phyloP scores from a whole-genome alignment of 2,797 vertebrate species.

The Oceanodroma leucorhoa region DNA sequence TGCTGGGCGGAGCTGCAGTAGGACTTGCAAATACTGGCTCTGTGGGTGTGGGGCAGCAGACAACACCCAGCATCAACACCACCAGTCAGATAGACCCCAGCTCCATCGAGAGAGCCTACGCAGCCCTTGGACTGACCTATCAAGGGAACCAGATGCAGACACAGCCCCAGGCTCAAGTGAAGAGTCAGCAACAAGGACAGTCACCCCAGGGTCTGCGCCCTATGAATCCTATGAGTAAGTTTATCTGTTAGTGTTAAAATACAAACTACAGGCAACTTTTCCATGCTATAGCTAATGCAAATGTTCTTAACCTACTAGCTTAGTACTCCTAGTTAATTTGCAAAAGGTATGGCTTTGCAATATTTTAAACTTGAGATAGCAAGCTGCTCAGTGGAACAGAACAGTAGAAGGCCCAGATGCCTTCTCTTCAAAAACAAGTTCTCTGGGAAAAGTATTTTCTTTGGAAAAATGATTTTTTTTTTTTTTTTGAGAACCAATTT shows the following conservation, averaged over 20 bases:
- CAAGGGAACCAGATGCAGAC: slow-evolving; percentile 91
- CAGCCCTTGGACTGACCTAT: slow-evolving; percentile 94
- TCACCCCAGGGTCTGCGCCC: slow-evolving; percentile 84
- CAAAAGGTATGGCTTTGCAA: not conserved
- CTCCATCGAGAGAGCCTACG: slow-evolving; percentile 96
- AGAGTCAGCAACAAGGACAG: slow-evolving; percentile 81
- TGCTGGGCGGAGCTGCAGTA: slow-evolving; percentile 86
- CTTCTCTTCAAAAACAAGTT: not conserved
- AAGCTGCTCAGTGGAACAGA: not conserved
- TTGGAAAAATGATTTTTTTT: not conserved
- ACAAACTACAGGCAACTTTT: not conserved
- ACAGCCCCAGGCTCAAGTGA: slow-evolving; percentile 83
- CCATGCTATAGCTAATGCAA: not conserved
- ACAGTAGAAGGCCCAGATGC: not conserved
- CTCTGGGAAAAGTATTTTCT: not conserved
- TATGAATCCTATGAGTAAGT: slow-evolving; percentile 88
- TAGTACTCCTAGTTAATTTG: not conserved
- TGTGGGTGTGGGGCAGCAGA: slow-evolving; percentile 87
- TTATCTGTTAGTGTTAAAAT: not conserved
- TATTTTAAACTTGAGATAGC: not conserved
- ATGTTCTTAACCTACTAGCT: not conserved
- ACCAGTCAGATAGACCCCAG: slow-evolving; percentile 96
- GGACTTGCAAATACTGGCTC: slow-evolving; percentile 86
- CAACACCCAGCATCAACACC: slow-evolving; percentile 85
- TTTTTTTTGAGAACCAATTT: not conserved